A percentile compares a stretch with the other conserved stretches of the same genome.
Conservation (phyloP, 2,797 vertebrate species). For the Thunnus albacares region DNA sequence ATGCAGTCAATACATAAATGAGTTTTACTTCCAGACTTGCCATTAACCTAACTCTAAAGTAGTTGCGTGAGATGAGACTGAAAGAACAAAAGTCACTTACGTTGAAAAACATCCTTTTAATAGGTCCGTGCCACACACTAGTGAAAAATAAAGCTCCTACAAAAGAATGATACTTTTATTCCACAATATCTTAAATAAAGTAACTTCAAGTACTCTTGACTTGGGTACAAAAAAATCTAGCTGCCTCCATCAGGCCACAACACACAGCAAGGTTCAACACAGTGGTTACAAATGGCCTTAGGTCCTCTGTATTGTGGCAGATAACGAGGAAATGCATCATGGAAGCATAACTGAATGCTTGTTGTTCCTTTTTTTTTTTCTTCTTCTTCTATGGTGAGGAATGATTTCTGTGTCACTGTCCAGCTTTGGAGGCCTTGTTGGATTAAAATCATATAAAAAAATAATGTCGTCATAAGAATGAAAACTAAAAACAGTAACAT, state of each 20-base stretch:
- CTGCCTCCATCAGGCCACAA: constrained; percentile 97
- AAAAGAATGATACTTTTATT: constrained; percentile 99
- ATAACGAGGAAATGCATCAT: constrained; percentile 83
- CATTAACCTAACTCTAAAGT: background rate
- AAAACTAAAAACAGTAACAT: constrained; percentile 92
- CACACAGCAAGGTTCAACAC: constrained; percentile 97
- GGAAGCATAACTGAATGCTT: constrained; percentile 88
- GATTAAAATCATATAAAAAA: constrained; percentile 95
- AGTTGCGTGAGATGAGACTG: background rate
- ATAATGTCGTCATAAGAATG: constrained; percentile 78
- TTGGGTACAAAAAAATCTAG: constrained; percentile 99
- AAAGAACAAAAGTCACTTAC: constrained; percentile 82
- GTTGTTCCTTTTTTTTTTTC: constrained; percentile 73
- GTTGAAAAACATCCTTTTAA: constrained; percentile 99
- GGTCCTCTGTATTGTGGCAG: constrained; percentile 93
- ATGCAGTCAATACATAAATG: background rate
- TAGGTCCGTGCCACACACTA: constrained; percentile 99
- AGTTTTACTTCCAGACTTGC: background rate
- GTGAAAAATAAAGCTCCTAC: constrained; percentile 99
- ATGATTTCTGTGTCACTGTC: constrained; percentile 88
- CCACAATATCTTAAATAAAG: constrained; percentile 99
- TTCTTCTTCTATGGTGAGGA: constrained; percentile 87
- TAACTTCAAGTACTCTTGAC: constrained; percentile 99
- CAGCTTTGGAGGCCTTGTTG: constrained; percentile 94
- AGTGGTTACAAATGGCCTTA: constrained; percentile 97